These are phyloP conservation scores for Anodontia alba DNA, from an alignment of 2,888 invertebrate species.

Conservation along the genomic window DNA sequence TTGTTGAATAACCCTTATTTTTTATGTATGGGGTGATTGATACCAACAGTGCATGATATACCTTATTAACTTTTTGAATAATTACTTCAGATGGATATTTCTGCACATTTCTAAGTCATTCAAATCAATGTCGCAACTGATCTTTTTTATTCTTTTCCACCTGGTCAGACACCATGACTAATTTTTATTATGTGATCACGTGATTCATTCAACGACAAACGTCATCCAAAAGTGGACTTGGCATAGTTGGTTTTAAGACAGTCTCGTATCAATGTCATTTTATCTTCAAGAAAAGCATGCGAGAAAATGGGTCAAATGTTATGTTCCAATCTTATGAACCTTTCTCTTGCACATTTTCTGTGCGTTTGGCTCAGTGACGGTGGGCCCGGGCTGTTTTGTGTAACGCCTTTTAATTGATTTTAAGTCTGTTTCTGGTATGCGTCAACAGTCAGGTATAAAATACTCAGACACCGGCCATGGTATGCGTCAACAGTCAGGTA, in stretches of 20 bases:
- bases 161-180: slow-evolving; percentile 45
- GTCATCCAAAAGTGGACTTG: not conserved
- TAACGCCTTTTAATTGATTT: no score
- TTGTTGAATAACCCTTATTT: slow-evolving; percentile 28
- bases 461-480: no score
- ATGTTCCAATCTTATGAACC: no score
- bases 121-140: slow-evolving; percentile 46
- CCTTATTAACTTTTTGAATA: slow-evolving; percentile 52
- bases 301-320: no score
- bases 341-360: no score
- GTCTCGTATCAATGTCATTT: no score
- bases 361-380: no score
- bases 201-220: not conserved
- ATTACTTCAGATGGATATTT: slow-evolving; percentile 57
- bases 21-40: slow-evolving; percentile 52
- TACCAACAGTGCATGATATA: slow-evolving; percentile 54
- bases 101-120: slow-evolving; percentile 58
- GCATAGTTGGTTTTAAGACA: not conserved
- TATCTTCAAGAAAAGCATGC: no score
- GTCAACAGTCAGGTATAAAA: no score
- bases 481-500: no score
- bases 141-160: slow-evolving; percentile 39
- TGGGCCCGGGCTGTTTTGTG: no score
- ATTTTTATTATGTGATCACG: slow-evolving; percentile 18
- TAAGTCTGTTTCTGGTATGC: no score